These are phyloP conservation scores for Patiria pectinifera DNA, from an alignment of 53 echinoderm and acorn worm species.

Conservation along the genomic window DNA sequence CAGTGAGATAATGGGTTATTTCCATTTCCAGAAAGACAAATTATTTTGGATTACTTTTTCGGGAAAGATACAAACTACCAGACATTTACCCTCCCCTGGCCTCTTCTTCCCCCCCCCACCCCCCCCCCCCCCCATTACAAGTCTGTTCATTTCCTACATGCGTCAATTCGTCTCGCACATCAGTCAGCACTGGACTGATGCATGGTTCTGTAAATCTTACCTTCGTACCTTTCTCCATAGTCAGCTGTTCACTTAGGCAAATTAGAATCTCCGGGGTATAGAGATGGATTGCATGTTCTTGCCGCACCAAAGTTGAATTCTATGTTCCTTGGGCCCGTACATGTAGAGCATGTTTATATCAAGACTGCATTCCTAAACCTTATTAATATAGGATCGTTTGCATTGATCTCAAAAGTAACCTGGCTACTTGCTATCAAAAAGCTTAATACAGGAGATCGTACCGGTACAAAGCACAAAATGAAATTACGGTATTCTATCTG, in stretches of 20 bases:
- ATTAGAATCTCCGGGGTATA: not conserved
- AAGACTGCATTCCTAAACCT: too few relatives aligned
- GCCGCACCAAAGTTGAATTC: not conserved
- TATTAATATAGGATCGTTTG: too few relatives aligned
- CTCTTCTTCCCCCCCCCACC: not conserved
- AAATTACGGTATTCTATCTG: too few relatives aligned
- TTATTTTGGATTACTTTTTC: too few relatives aligned
- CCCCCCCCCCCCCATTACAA: not conserved
- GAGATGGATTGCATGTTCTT: not conserved
- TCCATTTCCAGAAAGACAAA: too few relatives aligned
- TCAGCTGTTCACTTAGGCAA: conserved; percentile 45
- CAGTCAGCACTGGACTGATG: conserved; percentile 28
- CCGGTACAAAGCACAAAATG: too few relatives aligned
- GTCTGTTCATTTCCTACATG: conserved; percentile 32
- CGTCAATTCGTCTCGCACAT: conserved; percentile 11
- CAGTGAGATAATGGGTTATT: too few relatives aligned
- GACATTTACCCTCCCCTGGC: not conserved
- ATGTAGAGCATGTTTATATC: too few relatives aligned
- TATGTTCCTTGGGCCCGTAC: not conserved
- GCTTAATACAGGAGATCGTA: too few relatives aligned
- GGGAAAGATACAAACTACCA: not conserved
- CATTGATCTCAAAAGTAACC: not conserved
- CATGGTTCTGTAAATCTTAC: not conserved
- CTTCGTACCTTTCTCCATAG: not conserved
- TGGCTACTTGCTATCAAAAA: too few relatives aligned